Evolutionary conservation across 2,888 invertebrate species (phyloP), one percentile per base, ranked within the genome.

Genomic region (Aricia artaxerxes): DNA sequence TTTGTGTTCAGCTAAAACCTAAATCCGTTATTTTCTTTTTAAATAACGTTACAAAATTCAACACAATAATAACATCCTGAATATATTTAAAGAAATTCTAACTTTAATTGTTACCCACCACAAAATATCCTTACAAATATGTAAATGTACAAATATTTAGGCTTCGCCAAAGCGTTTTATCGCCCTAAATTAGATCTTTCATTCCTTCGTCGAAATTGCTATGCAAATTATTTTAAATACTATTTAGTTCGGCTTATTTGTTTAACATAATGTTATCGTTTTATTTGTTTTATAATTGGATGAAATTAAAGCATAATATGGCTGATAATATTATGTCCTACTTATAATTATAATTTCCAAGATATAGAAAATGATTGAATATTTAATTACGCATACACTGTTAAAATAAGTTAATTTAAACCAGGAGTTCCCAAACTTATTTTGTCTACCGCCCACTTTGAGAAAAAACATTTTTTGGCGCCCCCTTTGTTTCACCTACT

Each of bases 61-160:
- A 49, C 3, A 49, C 11, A 9, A 49, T 9, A 3, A 1, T 49
- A 11, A 11, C 2, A 49, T 11, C 11, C 49, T 3, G 11, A 49
- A 49, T 49, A 49, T 49, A 60, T 60, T 60, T 16, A 1, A 60
- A n/a, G n/a, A 60, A 61, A n/a, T 61, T 61, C 7, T 24, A 1
- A 9, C 6, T 64, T 4, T 61, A 24, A 64, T 31, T 69, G 4
- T 13, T 35, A 35, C 35, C 35, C 11, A 4, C 35, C 69, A 35
- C 31, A 31, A 13, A 69, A 69, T 64, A 9, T 64, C 69, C 9
- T 3, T 3, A 3, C 35, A 7, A 1, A 69, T 35, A 69, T 69
- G 13, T 69, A 69, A 69, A 69, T 31, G 35, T 69, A 35, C 35
- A 72, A 73, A 73, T 73, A 73, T 73, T 73, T n/a, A 73, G 38